Evolutionary conservation across 2,888 invertebrate species (phyloP), one percentile per base, ranked within the genome.

Genomic region (Drosophila meridiana): DNA sequence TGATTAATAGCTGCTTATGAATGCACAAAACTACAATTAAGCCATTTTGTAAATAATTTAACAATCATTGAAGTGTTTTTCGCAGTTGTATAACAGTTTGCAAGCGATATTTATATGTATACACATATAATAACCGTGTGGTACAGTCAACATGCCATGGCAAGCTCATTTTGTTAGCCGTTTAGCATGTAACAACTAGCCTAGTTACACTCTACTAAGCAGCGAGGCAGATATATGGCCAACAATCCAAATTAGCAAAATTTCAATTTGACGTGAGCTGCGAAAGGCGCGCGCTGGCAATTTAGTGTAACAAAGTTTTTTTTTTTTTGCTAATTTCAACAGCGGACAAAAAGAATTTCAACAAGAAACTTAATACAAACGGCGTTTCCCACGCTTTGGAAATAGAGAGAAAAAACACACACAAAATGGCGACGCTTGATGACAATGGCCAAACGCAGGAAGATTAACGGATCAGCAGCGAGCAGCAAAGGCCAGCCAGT

Each of bases 361-460:
- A 9, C 40, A 55, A 9, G 28, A 55, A 38, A 40, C 26, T 26
- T 11, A 40, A 55, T 50, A 38, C 48, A 58, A 50, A 61, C 59
- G 55, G 56, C 56, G 60, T 65, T 84, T 84, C 84, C 86, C 86
- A 84, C 84, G 84, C 82, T 86, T 86, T 63, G 48, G 32, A 30
- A 48, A n/a, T 30, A 48, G 48, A 48, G 2, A n/a, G 30, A 32
- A 48, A 48, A 32, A 28, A 28, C 32, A 64, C 60, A 55, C 80
- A 66, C 62, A 71, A 77, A 73, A 75, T 62, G 59, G 65, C 64
- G 56, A 58, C 58, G 56, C 13, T 36, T 48, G 65, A 63, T 70
- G 69, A 77, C 76, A 73, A 77, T 69, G 57, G 59, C 11, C 26
- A 64, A 72, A 45, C 13, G 52, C 42, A 57, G 66, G 63, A 76